phyloP scores from a whole-genome alignment of 1,140 invertebrate species.

The Pseudoatta argentina region DNA sequence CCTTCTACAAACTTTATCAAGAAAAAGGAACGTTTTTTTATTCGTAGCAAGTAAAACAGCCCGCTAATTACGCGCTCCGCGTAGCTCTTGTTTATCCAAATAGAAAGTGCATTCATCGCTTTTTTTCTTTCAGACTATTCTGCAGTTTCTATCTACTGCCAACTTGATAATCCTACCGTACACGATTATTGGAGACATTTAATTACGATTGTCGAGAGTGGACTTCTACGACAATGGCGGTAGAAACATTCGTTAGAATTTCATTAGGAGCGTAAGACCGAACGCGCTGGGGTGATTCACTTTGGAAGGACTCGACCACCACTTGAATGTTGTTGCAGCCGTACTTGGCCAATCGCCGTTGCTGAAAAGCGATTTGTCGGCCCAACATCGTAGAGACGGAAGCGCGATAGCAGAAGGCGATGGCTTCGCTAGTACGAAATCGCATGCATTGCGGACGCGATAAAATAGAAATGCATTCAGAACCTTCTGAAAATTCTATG shows the following conservation, averaged over 20 bases:
- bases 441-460: constrained; percentile 17
- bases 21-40: constrained; percentile 6
- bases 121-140: neutral
- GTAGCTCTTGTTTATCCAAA: constrained; percentile 50
- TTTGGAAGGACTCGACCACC: constrained; percentile 53
- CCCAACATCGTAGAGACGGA: neutral
- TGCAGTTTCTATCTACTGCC: neutral
- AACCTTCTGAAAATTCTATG: neutral
- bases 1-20: neutral
- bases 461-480: constrained; percentile 16
- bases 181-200: constrained; percentile 66
- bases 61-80: constrained; percentile 55
- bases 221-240: constrained; percentile 33
- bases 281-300: constrained; percentile 47
- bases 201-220: constrained; percentile 65
- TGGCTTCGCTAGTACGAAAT: constrained; percentile 1
- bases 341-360: constrained; percentile 46
- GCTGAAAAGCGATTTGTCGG: constrained; percentile 51
- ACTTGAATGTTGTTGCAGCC: neutral
- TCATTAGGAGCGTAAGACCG: constrained; percentile 75
- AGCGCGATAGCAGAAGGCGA: constrained; percentile 19
- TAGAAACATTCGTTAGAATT: constrained; percentile 77
- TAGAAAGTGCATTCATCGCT: constrained; percentile 24
- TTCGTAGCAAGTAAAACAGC: constrained; percentile 37
- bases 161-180: neutral